Percentiles rank a stretch among this genome's conserved stretches.
phyloP scores from a whole-genome alignment of 2,113 vertebrate genomes.

The Leucopternis melanops region DNA sequence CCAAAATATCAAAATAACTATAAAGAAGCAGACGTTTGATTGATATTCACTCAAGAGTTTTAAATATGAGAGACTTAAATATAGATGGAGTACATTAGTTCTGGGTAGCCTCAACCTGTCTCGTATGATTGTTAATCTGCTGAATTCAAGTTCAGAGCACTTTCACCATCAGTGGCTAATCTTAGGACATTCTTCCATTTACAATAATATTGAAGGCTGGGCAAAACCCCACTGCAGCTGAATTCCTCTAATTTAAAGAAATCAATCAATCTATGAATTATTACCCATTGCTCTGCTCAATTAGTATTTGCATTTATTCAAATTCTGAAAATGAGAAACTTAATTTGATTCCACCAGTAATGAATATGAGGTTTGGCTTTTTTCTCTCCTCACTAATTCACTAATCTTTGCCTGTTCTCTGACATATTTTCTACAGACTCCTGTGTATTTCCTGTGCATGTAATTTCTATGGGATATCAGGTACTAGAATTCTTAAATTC shows the following conservation, averaged over 20 bases:
- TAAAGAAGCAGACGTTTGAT: not conserved
- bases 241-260: not conserved
- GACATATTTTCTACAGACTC: not conserved
- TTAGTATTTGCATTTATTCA: not conserved
- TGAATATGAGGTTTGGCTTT: not conserved
- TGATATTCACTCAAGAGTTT: not conserved
- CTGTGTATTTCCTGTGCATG: not conserved
- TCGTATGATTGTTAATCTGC: not conserved
- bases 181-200: not conserved
- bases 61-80: not conserved
- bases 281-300: not conserved
- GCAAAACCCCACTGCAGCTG: not conserved
- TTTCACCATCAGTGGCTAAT: not conserved
- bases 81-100: not conserved
- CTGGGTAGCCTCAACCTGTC: not conserved
- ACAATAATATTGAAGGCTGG: not conserved
- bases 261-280: not conserved
- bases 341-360: not conserved
- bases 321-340: not conserved
- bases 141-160: not conserved
- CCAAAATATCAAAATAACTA: not conserved
- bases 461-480: not conserved
- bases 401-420: not conserved
- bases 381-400: not conserved
- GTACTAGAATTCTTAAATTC: not conserved